Percentiles rank a stretch among this genome's conserved stretches.
phyloP scores from a whole-genome alignment of 2,888 invertebrate species.

The Drosophila rellima region DNA sequence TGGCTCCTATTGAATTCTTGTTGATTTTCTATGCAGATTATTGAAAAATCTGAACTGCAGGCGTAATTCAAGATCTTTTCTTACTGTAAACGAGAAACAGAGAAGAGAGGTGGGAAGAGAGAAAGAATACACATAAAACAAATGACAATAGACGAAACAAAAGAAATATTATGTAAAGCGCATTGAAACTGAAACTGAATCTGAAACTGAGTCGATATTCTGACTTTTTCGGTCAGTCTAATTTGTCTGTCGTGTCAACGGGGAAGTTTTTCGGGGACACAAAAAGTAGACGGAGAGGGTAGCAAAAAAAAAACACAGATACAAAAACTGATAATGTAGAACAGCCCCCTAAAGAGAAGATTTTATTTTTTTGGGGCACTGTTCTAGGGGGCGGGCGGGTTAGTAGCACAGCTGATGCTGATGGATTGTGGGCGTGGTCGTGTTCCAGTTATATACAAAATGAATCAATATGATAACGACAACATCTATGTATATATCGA shows the following conservation, averaged over 20 bases:
- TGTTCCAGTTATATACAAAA: constrained; percentile 69
- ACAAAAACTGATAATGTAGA: constrained; percentile 41
- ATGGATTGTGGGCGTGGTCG: constrained; percentile 31
- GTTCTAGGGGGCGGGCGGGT: constrained; percentile 40
- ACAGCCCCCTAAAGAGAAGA: constrained; percentile 42
- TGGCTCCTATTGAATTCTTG: constrained; percentile 91
- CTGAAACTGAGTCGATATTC: constrained; percentile 13
- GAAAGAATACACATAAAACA: constrained; percentile 68
- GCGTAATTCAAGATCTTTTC: constrained; percentile 98
- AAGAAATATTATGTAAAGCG: constrained; percentile 44
- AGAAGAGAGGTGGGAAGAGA: constrained; percentile 68
- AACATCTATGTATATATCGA: constrained; percentile 51
- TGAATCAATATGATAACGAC: constrained; percentile 52
- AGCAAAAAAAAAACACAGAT: constrained; percentile 43
- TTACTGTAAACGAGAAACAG: constrained; percentile 89
- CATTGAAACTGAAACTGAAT: constrained; percentile 31
- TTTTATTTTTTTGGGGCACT: constrained; percentile 31
- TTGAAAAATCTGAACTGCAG: constrained; percentile 98
- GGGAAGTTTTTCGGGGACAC: constrained; percentile 24
- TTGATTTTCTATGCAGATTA: constrained; percentile 95
- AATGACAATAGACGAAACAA: constrained; percentile 55
- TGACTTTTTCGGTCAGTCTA: constrained; percentile 7
- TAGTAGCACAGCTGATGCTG: constrained; percentile 67
- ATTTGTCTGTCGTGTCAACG: constrained; percentile 38
- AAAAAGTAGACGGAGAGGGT: constrained; percentile 29